Evolutionary conservation across 2,888 invertebrate genomes (phyloP).

Genomic region (Agrotis exclamationis): DNA sequence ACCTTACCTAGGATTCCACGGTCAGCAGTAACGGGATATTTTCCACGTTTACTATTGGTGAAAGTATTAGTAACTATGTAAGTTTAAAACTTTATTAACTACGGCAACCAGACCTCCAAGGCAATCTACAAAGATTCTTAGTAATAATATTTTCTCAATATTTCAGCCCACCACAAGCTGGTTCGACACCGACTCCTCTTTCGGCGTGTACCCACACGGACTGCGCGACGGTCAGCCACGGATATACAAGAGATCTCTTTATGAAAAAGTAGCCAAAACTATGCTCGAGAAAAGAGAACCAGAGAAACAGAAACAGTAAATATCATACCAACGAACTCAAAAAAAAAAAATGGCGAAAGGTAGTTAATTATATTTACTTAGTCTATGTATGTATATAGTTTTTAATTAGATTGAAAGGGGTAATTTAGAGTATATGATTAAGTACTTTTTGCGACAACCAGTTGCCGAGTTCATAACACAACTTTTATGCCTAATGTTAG

Average conservation of each 20-base stretch:
- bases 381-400: slow-evolving; percentile 53
- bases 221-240: slow-evolving; percentile 81
- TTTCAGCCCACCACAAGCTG: slow-evolving; percentile 84
- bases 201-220: slow-evolving; percentile 77
- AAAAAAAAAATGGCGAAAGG: slow-evolving; percentile 34
- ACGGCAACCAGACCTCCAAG: neutral
- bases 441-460: slow-evolving; percentile 8
- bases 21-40: neutral
- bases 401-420: slow-evolving; percentile 38
- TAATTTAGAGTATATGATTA: slow-evolving; percentile 29
- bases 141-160: neutral
- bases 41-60: too few species aligned
- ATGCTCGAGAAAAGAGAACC: slow-evolving; percentile 75
- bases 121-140: neutral
- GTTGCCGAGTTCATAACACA: slow-evolving; percentile 5
- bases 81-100: neutral
- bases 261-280: slow-evolving; percentile 79
- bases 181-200: slow-evolving; percentile 82
- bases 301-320: slow-evolving; percentile 69
- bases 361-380: slow-evolving; percentile 38
- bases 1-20: neutral
- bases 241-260: slow-evolving; percentile 87
- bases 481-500: slow-evolving; percentile 2
- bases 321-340: slow-evolving; percentile 8
- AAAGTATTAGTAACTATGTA: too few species aligned